Evolutionary conservation across 2,113 vertebrate genomes (phyloP).

Genomic region (Okapia johnstoni): DNA sequence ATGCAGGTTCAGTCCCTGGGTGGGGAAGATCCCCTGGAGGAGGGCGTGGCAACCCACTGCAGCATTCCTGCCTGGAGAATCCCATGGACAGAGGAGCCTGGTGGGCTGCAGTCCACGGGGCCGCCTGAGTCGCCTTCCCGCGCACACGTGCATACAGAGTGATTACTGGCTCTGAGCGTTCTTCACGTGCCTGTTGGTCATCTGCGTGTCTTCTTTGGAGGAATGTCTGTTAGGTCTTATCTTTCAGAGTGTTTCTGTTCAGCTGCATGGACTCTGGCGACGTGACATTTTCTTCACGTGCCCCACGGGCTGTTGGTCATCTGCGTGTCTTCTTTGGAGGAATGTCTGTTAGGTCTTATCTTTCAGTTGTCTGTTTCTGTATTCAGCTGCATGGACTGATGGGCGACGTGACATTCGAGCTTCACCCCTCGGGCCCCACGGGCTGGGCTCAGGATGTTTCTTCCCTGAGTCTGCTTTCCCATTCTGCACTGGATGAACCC

Average conservation of each 20-base stretch:
- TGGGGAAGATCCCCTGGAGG: background rate
- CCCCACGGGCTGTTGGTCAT: rapidly evolving
- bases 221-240: background rate
- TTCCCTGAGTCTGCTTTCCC: background rate
- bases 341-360: background rate
- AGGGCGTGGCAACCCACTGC: background rate
- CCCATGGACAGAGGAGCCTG: background rate
- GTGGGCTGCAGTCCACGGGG: background rate
- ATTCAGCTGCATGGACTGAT: background rate
- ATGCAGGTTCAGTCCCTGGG: background rate
- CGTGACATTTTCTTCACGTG: background rate
- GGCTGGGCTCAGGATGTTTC: background rate
- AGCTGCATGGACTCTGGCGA: background rate
- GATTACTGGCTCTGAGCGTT: rapidly evolving
- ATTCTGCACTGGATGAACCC: background rate
- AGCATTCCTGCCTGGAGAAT: background rate
- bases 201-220: background rate
- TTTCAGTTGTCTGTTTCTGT: no score
- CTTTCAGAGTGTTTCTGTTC: no score
- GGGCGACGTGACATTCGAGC: background rate
- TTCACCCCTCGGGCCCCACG: background rate
- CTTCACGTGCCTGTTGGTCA: background rate
- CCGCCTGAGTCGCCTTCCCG: no score
- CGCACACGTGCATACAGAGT: rapidly evolving
- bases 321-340: background rate